Conservation (phyloP, 2,888 invertebrate genomes). For the Pegoplata infirma region DNA sequence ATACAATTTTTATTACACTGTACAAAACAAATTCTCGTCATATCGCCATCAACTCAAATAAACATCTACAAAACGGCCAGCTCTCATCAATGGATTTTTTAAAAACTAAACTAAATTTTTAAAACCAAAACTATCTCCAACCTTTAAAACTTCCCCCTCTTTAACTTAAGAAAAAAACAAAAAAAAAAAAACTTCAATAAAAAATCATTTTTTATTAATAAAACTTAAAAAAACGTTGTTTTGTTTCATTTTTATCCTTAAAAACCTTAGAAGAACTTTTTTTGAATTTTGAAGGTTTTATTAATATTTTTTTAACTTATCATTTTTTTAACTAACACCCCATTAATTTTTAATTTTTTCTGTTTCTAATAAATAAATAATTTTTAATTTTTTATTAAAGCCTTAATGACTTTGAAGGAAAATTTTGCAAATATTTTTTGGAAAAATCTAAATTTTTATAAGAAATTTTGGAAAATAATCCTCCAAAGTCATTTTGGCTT, state of each 20-base stretch:
- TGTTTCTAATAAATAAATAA: neutral
- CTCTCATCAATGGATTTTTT: neutral
- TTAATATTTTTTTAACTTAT: slow-evolving; percentile 12
- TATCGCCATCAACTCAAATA: neutral
- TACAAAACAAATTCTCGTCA: neutral
- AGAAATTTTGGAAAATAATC: too few species aligned
- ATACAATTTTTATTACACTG: neutral
- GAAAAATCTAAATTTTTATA: neutral
- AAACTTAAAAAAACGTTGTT: slow-evolving; percentile 49
- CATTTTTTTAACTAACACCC: neutral
- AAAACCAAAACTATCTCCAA: slow-evolving; percentile 8
- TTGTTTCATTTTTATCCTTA: slow-evolving; percentile 64
- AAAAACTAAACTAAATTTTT: slow-evolving; percentile 12
- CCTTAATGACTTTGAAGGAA: too few species aligned
- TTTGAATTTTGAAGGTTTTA: slow-evolving; percentile 49
- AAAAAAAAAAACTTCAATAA: slow-evolving; percentile 58
- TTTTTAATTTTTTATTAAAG: slow-evolving; percentile 15
- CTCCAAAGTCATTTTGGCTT: too few species aligned
- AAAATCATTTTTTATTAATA: slow-evolving; percentile 61
- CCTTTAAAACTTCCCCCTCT: neutral
- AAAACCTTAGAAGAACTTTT: slow-evolving; percentile 32
- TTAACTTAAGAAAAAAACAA: slow-evolving; percentile 56
- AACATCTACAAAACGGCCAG: neutral
- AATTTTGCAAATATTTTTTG: slow-evolving; percentile 15
- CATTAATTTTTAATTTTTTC: neutral